A percentile compares a stretch with the other conserved stretches of the same genome.
These are phyloP conservation scores for Cephus nigrinus DNA, from an alignment of 2,888 invertebrate genomes.

Conservation along the genomic window DNA sequence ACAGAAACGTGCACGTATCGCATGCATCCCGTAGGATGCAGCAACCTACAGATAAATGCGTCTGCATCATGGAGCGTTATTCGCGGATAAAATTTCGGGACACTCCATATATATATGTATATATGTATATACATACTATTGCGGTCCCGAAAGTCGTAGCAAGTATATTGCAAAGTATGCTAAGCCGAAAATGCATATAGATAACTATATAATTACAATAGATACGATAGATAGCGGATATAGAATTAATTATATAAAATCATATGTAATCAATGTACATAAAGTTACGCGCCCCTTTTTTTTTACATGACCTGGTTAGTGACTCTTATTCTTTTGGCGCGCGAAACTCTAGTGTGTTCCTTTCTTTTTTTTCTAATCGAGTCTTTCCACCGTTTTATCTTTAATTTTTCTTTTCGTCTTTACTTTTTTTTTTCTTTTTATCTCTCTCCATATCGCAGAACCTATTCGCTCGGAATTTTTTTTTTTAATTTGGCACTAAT, in stretches of 20 bases:
- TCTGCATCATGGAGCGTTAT: not conserved
- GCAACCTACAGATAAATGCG: not conserved
- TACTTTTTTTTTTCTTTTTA: not conserved
- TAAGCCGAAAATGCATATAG: not conserved
- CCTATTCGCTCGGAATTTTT: not conserved
- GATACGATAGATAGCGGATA: not conserved
- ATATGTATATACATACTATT: conserved; percentile 14
- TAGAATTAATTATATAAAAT: not conserved
- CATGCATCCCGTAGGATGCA: not conserved
- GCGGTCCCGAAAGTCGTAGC: not conserved
- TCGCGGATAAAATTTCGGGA: not conserved
- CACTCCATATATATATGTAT: conserved; percentile 17
- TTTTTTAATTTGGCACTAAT: not conserved
- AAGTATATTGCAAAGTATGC: not conserved
- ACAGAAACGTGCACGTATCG: not conserved
- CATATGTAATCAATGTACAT: not conserved
- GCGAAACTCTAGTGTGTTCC: not conserved
- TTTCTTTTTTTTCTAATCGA: not conserved
- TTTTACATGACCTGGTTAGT: not conserved
- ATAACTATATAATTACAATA: not conserved
- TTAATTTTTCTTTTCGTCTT: conserved; percentile 1
- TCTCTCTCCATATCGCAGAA: not conserved
- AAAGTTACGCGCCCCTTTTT: not conserved
- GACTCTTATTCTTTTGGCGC: not conserved
- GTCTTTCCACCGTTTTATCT: not conserved